Conservation (phyloP, 2,797 vertebrate species). For the Mus spretus region DNA sequence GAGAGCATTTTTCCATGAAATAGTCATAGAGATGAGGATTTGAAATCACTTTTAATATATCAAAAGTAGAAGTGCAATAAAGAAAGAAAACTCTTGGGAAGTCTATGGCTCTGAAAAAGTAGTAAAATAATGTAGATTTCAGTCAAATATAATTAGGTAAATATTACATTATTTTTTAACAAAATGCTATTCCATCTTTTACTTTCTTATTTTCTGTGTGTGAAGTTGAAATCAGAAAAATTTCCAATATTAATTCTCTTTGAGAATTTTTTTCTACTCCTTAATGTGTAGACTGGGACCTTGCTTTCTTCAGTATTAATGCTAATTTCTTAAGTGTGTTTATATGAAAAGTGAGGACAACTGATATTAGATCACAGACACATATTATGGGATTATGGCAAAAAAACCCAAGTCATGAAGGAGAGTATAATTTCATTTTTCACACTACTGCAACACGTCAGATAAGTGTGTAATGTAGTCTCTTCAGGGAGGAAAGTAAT, state of each 20-base stretch:
- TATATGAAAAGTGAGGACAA: background rate
- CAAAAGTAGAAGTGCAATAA: background rate
- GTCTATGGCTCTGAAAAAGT: background rate
- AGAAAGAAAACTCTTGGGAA: background rate
- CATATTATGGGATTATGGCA: background rate
- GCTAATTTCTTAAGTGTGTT: background rate
- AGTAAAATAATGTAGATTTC: background rate
- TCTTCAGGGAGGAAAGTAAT: background rate
- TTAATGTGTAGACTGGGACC: background rate
- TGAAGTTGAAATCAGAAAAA: background rate
- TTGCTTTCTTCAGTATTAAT: background rate
- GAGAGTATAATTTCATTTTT: background rate
- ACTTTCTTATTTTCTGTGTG: background rate
- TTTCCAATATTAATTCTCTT: background rate
- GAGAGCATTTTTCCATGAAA: background rate
- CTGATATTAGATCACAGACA: background rate
- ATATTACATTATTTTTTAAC: background rate
- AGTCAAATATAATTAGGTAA: background rate
- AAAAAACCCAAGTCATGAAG: background rate
- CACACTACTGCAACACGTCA: background rate
- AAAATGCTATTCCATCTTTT: background rate
- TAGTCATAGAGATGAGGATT: background rate
- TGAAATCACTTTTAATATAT: slow-evolving; percentile 33
- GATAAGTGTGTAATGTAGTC: too few species aligned
- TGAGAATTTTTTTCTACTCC: background rate